Evolutionary conservation across 2,888 invertebrate genomes (phyloP), one percentile per base, ranked within the genome.

Genomic region (Malthinus flaveolus): DNA sequence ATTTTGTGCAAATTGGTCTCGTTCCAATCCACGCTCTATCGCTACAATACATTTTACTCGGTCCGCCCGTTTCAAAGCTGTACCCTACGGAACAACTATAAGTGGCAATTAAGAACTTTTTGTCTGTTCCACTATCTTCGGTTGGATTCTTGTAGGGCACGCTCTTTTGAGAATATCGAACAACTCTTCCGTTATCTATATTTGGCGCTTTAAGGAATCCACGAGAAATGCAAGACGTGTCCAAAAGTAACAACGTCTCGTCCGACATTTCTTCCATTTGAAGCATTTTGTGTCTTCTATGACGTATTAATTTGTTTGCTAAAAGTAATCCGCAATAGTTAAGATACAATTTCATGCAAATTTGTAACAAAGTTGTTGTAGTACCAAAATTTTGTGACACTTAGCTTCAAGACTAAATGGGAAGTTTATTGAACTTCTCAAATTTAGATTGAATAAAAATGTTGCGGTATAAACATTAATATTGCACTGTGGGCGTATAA

Each of bases 31-130:
- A 87, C 64, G 75, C 75, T 45, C 78, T 77, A 53, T 77, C 73
- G 66, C 84, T 83, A 71, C 86, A 87, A 72, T 81, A 85, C 66
- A 86, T 78, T 44, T 80, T 80, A 63, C 80, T 79, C 31, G 77
- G 73, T 45, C 77, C 77, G 1, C 74, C 66, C 47, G 80, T 78
- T 62, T 80, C 78, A 47, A 86, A 78, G 42, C 76, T 77, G 69
- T 78, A 84, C 31, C 82, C 82, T 32, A 80, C 79, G 45, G 79
- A 71, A 66, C 86, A 87, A 53, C 78, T 75, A 66, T 84, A 87
- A 64, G 82, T 75, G 7, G 84, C 86, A 39, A 83, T 81, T 34
- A 84, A 74, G 66, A 84, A 86, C 15, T 81, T 73, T 68, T 81
- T 82, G 60, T 78, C 74, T 12, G 73, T 74, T 3, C 68, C 73